Base-by-base conservation (phyloP, 2,888 invertebrate genomes). In the Abrostola triplasia region DNA sequence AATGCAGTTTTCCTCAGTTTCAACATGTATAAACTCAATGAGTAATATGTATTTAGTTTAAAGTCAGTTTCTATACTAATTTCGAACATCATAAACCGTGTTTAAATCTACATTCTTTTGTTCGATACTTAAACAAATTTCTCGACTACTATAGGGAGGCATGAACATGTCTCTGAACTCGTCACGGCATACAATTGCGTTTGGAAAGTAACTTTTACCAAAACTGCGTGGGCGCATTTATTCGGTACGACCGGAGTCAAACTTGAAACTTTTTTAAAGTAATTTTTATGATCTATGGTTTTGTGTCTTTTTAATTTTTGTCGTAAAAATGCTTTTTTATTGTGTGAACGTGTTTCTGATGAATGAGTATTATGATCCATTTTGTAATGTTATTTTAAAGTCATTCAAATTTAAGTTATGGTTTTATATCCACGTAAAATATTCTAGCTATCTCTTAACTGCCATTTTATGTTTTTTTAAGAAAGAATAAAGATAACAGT, bases 181-280 rank as follows among this genome's bases (percentile, higher is more conserved):
- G 87, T 87, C 88, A 84, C 82, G 78, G 73, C 76, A 81, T 79
- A 88, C 87, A 86, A 87, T 89, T 89, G 86, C 85, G 77, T 89
- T 92, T 91, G 88, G 91, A 92, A 92, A 92, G 91, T 87, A 73
- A 88, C 90, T 91, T 88, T 91, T 90, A 89, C 88, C 85, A 73
- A 59, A 60, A 67, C 68, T 84, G 91, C 87, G 93, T 93, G 88
- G 93, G 93, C 80, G 91, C 79, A 84, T 82, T 84, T 90, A 89
- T 92, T 87, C 82, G 82, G 83, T 78, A 82, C 84, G 80, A 74
- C 69, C 88, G 87, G 88, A 86, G 68, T 68, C 60, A 83, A 81
- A 86, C 80, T 82, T 72, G 81, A 81, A 73, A 68, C 86, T 84
- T 85, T 90, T 24, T 85, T 78, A 77, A 82, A 80, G 86, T 84